Percentiles rank a stretch among this genome's conserved stretches.
phyloP scores from a whole-genome alignment of 1,140 invertebrate genomes.

The Philaenus spumarius region DNA sequence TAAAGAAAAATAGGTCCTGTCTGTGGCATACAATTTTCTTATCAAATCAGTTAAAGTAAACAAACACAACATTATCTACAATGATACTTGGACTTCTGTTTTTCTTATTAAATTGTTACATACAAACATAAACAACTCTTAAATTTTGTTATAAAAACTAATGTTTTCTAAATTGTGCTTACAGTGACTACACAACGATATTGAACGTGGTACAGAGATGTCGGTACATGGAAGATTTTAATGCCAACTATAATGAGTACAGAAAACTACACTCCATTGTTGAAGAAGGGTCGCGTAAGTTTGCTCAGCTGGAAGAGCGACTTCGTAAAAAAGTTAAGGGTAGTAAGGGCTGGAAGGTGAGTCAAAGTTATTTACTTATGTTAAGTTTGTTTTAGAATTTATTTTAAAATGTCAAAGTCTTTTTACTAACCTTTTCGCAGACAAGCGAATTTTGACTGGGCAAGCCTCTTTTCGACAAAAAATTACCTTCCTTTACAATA shows the following conservation, averaged over 20 bases:
- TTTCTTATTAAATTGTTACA: no score
- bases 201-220: constrained; percentile 63
- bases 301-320: constrained; percentile 62
- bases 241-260: constrained; percentile 79
- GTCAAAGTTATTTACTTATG: background rate
- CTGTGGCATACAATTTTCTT: no score
- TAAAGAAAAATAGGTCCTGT: no score
- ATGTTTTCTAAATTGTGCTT: constrained; percentile 1
- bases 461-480: no score
- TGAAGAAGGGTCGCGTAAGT: constrained; percentile 65
- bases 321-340: constrained; percentile 43
- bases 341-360: constrained; percentile 47
- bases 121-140: no score
- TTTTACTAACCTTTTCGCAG: background rate
- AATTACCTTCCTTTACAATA: background rate
- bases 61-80: no score
- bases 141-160: no score
- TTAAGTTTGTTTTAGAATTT: background rate
- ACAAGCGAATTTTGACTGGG: no score
- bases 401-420: background rate
- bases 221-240: constrained; percentile 83
- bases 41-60: no score
- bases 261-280: constrained; percentile 63
- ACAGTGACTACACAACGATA: constrained; percentile 74
- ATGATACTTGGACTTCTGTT: no score